Evolutionary conservation across 2,797 vertebrate genomes (phyloP).

Genomic region (Malurus leucopterus): DNA sequence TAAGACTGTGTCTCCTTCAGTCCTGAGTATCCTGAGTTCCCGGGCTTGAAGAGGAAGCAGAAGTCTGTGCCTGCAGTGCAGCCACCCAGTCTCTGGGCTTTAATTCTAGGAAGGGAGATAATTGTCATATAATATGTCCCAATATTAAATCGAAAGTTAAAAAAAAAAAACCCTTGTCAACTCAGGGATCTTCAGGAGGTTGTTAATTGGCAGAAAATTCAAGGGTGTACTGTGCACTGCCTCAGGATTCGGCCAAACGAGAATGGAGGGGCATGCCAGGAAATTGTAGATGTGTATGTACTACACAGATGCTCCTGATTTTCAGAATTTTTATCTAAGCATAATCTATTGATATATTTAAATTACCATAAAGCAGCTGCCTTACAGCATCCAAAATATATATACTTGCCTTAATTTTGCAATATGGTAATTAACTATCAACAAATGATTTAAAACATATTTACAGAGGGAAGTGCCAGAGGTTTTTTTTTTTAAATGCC

Average conservation of each 20-base stretch:
- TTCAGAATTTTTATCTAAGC: constrained; percentile 8
- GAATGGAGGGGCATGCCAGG: neutral
- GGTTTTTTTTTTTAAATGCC: neutral
- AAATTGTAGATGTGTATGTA: neutral
- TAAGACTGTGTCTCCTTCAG: fast-evolving
- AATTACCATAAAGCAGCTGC: constrained; percentile 18
- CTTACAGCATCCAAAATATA: neutral
- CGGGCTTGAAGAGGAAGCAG: neutral
- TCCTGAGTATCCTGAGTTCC: neutral
- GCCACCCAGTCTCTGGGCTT: neutral
- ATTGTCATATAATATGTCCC: neutral
- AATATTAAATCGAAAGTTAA: neutral
- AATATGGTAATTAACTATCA: constrained; percentile 6
- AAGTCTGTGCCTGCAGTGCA: neutral
- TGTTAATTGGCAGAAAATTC: neutral
- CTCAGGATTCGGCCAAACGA: neutral
- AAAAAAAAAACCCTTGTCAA: neutral
- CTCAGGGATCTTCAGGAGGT: neutral
- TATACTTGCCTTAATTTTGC: constrained; percentile 29
- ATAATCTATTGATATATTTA: neutral
- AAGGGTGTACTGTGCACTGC: neutral
- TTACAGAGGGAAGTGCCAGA: constrained; percentile 28
- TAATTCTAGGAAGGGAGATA: neutral
- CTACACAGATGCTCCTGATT: neutral
- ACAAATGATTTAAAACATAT: constrained; percentile 1